A percentile compares a stretch with the other conserved stretches of the same genome.
These are phyloP conservation scores for Dicyrtoma fusca DNA, from an alignment of 2,888 invertebrate species.

Conservation along the genomic window DNA sequence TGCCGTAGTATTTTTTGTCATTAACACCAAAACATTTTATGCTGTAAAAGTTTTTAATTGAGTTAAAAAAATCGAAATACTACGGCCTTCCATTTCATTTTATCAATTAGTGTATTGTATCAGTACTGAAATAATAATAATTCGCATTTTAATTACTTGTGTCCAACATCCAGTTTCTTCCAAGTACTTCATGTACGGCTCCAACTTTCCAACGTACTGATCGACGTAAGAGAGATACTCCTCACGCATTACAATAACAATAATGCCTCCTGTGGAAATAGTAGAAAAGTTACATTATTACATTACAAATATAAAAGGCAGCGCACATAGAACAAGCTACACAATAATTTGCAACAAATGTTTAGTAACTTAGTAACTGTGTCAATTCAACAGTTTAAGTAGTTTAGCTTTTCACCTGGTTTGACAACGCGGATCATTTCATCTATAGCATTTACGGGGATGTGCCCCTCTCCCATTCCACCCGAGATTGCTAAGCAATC, in stretches of 20 bases:
- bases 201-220: neutral
- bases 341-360: too few species aligned
- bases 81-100: too few species aligned
- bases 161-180: neutral
- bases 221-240: neutral
- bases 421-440: conserved; percentile 1
- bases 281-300: neutral
- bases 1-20: too few species aligned
- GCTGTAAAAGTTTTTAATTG: too few species aligned
- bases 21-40: too few species aligned
- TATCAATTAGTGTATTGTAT: neutral
- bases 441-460: neutral
- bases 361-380: too few species aligned
- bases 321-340: too few species aligned
- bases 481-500: neutral
- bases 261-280: neutral
- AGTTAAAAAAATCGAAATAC: too few species aligned
- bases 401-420: neutral
- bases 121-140: neutral
- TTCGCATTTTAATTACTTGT: conserved; percentile 1
- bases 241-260: conserved; percentile 6
- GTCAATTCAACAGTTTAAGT: too few species aligned
- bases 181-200: neutral
- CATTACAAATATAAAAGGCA: too few species aligned
- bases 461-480: neutral